phyloP scores from a whole-genome alignment of 1,140 invertebrate genomes.

The Euglossa dilemma region DNA sequence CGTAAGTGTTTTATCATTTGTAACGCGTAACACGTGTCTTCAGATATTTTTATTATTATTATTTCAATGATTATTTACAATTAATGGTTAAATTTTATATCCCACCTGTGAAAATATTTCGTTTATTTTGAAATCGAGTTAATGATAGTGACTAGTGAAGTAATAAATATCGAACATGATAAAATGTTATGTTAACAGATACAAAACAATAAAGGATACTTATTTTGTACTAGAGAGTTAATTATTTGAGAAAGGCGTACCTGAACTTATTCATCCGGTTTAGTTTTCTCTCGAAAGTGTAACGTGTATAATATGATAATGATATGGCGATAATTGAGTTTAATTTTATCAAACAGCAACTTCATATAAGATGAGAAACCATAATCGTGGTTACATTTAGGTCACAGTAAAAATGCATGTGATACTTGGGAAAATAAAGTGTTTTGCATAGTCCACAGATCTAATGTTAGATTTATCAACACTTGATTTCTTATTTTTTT shows the following conservation, averaged over 20 bases:
- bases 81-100: too few relatives aligned
- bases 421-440: background rate
- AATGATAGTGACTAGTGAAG: too few relatives aligned
- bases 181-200: too few relatives aligned
- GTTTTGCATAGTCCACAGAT: background rate
- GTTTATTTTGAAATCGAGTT: too few relatives aligned
- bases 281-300: constrained; percentile 6
- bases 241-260: background rate
- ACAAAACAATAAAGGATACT: background rate
- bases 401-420: constrained; percentile 12
- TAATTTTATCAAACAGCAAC: constrained; percentile 35
- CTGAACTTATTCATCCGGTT: constrained; percentile 6
- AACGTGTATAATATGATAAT: constrained; percentile 21
- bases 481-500: too few relatives aligned
- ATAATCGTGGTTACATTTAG: constrained; percentile 19
- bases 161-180: too few relatives aligned
- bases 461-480: background rate
- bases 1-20: too few relatives aligned
- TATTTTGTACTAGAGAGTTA: background rate
- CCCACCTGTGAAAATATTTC: too few relatives aligned
- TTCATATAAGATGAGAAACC: constrained; percentile 22
- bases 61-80: too few relatives aligned
- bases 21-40: too few relatives aligned
- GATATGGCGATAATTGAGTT: constrained; percentile 16
- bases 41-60: too few relatives aligned